Evolutionary conservation across 2,888 invertebrate species (phyloP), one percentile per base, ranked within the genome.

Genomic region (Orchesellides sinensis): DNA sequence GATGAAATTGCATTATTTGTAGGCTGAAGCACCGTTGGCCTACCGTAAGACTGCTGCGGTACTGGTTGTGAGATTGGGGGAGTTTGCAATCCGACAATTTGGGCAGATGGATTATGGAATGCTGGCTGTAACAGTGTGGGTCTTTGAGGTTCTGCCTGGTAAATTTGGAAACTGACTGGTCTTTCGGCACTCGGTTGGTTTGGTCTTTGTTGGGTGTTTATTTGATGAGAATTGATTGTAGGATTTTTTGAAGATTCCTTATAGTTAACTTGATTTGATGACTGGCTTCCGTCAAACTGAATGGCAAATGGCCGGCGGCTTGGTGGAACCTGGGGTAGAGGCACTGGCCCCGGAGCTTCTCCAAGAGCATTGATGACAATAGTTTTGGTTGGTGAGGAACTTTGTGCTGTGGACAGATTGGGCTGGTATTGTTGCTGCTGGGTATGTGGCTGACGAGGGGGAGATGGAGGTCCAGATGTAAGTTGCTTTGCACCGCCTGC

Each of bases 241-340:
- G n/a, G n/a, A n/a, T 68, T 68, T 27, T 73, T 47, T 0, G 23
- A 49, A 6, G 61, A 19, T 47, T 81, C 52, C 17, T 40, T 52
- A 65, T 75, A 70, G 21, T 40, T 66, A 68, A 81, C 49, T 80
- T 73, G 47, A 74, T 86, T 86, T 29, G 79, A 70, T 6, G 83
- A 74, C 19, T 85, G 80, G 40, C 59, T 73, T 45, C 81, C 72
- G 65, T 85, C 86, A 83, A 86, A 86, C 52, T 85, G 85, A 49
- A 87, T 85, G 6, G 87, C 87, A 83, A 85, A 87, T 45, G 87
- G 85, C 45, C 83, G 59, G 10, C 85, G 59, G 29, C 77, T 84
- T 52, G 82, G 75, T n/a, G 32, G n/a, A 12, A 14, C 47, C n/a
- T 80, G 80, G 27, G 75, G 83, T 17, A 63, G 2, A 23, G 83